Conservation (phyloP, 2,113 vertebrate genomes). For the Vireo altiloquus region DNA sequence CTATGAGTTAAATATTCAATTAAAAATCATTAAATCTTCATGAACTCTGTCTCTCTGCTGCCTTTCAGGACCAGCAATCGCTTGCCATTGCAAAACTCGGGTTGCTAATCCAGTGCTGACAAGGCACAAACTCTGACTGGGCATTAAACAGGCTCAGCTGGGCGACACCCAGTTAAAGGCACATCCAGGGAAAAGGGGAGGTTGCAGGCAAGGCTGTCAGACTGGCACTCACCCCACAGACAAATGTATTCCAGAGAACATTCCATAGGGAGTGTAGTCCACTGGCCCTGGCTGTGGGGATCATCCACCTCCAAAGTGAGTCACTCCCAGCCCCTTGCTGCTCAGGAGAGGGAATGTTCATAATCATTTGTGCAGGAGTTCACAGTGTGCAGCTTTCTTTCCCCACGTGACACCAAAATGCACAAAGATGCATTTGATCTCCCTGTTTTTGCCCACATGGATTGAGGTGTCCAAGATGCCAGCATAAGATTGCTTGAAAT, state of each 20-base stretch:
- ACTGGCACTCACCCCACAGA: background rate
- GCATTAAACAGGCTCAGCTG: background rate
- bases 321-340: background rate
- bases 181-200: background rate
- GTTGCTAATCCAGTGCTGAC: background rate
- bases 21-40: background rate
- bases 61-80: background rate
- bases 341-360: background rate
- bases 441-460: background rate
- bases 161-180: slow-evolving; percentile 1
- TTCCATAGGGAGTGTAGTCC: rapidly evolving
- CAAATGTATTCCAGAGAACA: background rate
- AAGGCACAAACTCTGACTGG: background rate
- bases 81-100: background rate
- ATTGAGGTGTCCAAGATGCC: background rate
- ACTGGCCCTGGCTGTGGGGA: background rate
- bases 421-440: background rate
- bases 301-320: background rate
- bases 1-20: background rate
- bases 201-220: background rate
- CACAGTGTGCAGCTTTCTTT: background rate
- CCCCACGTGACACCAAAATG: background rate
- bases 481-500: background rate
- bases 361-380: background rate
- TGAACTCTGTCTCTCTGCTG: background rate